Percentiles rank a stretch among this genome's conserved stretches.
Evolutionary conservation across 2,113 vertebrate species (phyloP).

Genomic region (Lagopus leucura): DNA sequence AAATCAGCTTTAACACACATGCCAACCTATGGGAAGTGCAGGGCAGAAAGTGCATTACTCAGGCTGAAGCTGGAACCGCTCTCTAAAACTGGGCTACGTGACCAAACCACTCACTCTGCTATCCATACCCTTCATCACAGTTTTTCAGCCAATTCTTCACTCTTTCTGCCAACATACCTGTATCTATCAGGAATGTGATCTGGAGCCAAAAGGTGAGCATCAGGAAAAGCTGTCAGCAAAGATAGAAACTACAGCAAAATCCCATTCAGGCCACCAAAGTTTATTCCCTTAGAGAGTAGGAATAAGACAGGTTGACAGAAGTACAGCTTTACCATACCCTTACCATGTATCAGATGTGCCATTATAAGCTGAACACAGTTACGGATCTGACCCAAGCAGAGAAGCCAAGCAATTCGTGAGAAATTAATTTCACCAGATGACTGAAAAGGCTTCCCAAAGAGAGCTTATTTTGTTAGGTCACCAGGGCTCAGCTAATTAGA

Average conservation of each 20-base stretch:
- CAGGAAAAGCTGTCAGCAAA: neutral
- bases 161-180: neutral
- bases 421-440: conserved; percentile 18
- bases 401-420: neutral
- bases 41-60: neutral
- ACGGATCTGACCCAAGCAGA: neutral
- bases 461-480: neutral
- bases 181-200: neutral
- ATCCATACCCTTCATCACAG: accelerated
- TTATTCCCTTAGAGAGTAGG: neutral
- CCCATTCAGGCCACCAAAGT: neutral
- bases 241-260: neutral
- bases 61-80: neutral
- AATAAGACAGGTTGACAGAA: neutral
- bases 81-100: neutral
- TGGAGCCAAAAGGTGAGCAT: neutral
- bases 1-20: accelerated
- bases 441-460: neutral
- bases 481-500: neutral
- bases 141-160: neutral
- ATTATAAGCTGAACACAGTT: neutral
- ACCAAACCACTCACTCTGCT: accelerated
- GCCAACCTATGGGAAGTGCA: accelerated
- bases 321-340: neutral
- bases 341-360: neutral